These are phyloP conservation scores for Coenobita brevimanus DNA, from an alignment of 1,140 invertebrate genomes.

Conservation along the genomic window DNA sequence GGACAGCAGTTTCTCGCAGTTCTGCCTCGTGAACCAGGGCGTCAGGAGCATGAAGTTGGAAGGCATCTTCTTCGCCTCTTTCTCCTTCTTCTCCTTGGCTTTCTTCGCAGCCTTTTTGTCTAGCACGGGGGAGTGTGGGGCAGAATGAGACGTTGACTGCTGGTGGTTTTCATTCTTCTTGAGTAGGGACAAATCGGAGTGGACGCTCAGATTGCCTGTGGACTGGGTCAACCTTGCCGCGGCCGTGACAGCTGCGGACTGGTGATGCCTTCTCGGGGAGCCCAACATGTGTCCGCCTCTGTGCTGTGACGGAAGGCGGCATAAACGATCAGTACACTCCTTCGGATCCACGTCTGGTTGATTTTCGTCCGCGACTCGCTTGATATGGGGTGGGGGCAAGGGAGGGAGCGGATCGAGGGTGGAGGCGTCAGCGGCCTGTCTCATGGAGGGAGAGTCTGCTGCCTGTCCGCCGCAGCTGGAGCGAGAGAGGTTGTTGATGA, in stretches of 20 bases:
- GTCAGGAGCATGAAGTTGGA: slow-evolving; percentile 67
- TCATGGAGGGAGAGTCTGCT: slow-evolving; percentile 25
- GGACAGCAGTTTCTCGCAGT: slow-evolving; percentile 58
- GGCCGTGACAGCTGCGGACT: not conserved
- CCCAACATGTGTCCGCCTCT: slow-evolving; percentile 47
- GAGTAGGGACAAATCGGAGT: slow-evolving; percentile 42
- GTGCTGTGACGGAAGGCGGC: slow-evolving; percentile 54
- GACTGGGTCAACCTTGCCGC: slow-evolving; percentile 48
- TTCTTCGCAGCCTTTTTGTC: slow-evolving; percentile 63
- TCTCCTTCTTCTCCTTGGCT: slow-evolving; percentile 59
- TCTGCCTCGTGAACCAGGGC: slow-evolving; percentile 61
- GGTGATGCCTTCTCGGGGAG: slow-evolving; percentile 32
- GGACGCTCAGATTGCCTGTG: slow-evolving; percentile 53
- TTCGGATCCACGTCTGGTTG: slow-evolving; percentile 40
- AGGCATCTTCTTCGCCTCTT: slow-evolving; percentile 56
- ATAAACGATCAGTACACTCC: slow-evolving; percentile 61
- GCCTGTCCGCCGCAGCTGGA: slow-evolving; percentile 46
- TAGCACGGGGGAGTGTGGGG: slow-evolving; percentile 31
- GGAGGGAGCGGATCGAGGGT: slow-evolving; percentile 45
- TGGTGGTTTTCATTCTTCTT: slow-evolving; percentile 45
- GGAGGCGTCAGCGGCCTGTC: slow-evolving; percentile 36
- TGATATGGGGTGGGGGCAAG: slow-evolving; percentile 10
- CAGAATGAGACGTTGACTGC: not conserved
- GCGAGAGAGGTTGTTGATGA: slow-evolving; percentile 59
- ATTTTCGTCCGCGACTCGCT: not conserved